Base-by-base conservation (phyloP, 2,888 invertebrate genomes). In the Neuroscelio doddi region DNA sequence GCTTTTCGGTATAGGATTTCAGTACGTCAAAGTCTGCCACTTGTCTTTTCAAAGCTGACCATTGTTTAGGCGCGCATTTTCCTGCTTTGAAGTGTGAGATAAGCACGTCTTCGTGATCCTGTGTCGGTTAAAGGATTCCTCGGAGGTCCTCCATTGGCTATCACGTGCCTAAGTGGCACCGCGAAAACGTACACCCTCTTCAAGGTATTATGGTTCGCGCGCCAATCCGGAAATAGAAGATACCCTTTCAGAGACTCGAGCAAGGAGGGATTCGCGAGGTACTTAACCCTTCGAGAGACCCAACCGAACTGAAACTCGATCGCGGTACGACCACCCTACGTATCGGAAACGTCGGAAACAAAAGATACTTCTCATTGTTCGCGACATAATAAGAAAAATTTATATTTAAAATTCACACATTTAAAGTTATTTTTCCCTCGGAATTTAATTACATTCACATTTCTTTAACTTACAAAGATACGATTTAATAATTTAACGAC, bases 201-300 rank as follows among this genome's bases (percentile, higher is more conserved):
- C 70, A 73, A 69, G 50, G 65, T 70, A 73, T 73, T 76, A 74
- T 58, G 51, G 71, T 70, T 75, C 77, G 73, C 76, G 75, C 76
- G 75, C 75, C 80, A 78, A 81, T 80, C 80, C 83, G 83, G 82
- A 83, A 83, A 72, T 82, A 82, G 83, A 83, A 82, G 78, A 72
- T 64, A 71, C 74, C 75, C 73, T 79, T 83, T 72, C 69, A 64
- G 41, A 64, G 50, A 39, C 49, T 51, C 51, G 44, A 66, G 69
- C 58, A 61, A 65, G 68, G 68, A 68, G 72, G 64, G 53, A 70
- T 52, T 52, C 55, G 64, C 56, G 49, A 70, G 64, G 61, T 66
- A 72, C 77, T 80, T 80, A 81, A 80, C 80, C 82, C 82, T 79
- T 80, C 73, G 70, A 74, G 69, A 63, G 65, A 30, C 45, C 51